Conservation (phyloP, 2,888 invertebrate genomes). For the Tipula vernalis region DNA sequence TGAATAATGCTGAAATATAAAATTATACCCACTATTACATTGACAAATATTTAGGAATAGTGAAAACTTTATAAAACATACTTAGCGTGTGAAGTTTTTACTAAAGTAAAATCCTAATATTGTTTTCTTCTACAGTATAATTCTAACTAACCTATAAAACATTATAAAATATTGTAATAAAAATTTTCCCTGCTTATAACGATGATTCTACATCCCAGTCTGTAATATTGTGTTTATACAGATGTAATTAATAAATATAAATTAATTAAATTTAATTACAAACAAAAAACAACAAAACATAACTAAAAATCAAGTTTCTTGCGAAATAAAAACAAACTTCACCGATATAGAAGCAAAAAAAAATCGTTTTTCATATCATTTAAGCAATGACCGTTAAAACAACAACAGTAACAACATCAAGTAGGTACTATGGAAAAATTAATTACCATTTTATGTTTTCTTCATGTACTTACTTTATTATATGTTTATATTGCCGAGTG, state of each 20-base stretch:
- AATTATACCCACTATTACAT: too few relatives aligned
- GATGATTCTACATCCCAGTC: neutral
- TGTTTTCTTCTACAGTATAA: too few relatives aligned
- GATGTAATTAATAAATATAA: neutral
- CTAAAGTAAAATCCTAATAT: too few relatives aligned
- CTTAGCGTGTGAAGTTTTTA: too few relatives aligned
- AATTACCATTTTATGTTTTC: neutral
- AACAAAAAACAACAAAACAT: neutral
- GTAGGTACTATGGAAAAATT: neutral
- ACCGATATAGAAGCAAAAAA: neutral
- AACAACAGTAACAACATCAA: neutral
- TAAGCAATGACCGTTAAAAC: neutral
- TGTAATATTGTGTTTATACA: neutral
- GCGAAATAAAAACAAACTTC: neutral
- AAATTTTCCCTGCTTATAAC: neutral
- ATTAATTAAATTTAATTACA: neutral
- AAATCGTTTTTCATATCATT: neutral
- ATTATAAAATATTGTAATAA: neutral
- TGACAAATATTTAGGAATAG: too few relatives aligned
- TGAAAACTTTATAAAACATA: too few relatives aligned
- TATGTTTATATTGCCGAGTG: neutral
- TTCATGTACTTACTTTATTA: neutral
- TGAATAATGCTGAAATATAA: too few relatives aligned
- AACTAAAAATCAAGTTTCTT: neutral
- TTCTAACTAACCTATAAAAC: too few relatives aligned